Evolutionary conservation across 1,140 invertebrate species (phyloP).

Genomic region (Aphidius gifuensis): DNA sequence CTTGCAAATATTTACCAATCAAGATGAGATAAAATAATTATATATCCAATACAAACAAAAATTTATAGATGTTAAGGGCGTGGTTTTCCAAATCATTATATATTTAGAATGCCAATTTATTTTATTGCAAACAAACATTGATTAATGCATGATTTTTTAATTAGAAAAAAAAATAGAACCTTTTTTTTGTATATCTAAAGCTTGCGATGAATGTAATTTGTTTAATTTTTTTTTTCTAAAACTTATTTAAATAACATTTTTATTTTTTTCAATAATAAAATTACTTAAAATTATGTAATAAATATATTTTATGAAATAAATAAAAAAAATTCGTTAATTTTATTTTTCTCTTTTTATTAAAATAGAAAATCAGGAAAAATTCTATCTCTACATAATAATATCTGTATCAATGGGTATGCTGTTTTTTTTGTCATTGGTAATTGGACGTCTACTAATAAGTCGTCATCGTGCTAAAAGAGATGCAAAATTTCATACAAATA

Average conservation of each 20-base stretch:
- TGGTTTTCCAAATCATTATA: no score
- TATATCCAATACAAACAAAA: no score
- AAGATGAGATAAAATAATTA: not conserved
- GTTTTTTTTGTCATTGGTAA: constrained; percentile 65
- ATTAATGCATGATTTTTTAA: no score
- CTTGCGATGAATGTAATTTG: no score
- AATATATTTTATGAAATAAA: not conserved
- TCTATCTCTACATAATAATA: constrained; percentile 73
- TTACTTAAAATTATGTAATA: not conserved
- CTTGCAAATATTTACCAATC: not conserved
- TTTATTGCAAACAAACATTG: no score
- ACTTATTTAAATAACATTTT: no score
- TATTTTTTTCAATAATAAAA: no score
- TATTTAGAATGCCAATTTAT: no score
- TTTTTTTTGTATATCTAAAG: no score
- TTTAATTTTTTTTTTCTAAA: no score
- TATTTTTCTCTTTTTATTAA: constrained; percentile 30
- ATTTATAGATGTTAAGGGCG: no score
- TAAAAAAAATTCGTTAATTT: constrained; percentile 17
- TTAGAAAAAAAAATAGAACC: no score
- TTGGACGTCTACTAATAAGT: constrained; percentile 63
- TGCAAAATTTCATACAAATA: constrained; percentile 58
- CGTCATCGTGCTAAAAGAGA: constrained; percentile 57
- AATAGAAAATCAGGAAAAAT: constrained; percentile 74
- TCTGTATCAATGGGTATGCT: constrained; percentile 67